Conservation (phyloP, 2,888 invertebrate genomes). For the Drosophila borealis region DNA sequence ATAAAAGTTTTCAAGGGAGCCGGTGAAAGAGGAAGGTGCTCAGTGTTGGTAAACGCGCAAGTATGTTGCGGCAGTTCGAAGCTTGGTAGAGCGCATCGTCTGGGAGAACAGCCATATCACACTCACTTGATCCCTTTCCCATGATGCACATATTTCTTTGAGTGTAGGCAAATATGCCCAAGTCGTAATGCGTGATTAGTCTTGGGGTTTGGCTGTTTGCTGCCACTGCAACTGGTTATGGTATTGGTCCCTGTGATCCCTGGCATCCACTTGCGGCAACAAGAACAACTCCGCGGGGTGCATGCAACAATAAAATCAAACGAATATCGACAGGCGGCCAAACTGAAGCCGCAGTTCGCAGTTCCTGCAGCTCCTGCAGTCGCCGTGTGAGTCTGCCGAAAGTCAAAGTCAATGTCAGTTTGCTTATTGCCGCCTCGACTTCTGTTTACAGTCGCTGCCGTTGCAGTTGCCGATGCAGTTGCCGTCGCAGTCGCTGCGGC, state of each 20-base stretch:
- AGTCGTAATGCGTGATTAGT: slow-evolving; percentile 32
- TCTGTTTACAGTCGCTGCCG: slow-evolving; percentile 26
- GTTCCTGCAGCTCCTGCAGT: not conserved
- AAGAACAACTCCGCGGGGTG: slow-evolving; percentile 42
- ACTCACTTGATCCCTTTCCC: too few relatives aligned
- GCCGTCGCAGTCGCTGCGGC: slow-evolving; percentile 41
- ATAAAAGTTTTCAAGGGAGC: too few relatives aligned
- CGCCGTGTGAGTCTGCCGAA: slow-evolving; percentile 4
- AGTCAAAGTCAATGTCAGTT: slow-evolving; percentile 37
- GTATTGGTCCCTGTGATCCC: slow-evolving; percentile 12
- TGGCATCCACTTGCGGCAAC: slow-evolving; percentile 5
- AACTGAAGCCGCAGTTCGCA: not conserved
- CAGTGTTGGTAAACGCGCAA: not conserved
- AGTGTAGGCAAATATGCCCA: slow-evolving; percentile 1
- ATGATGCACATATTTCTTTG: not conserved
- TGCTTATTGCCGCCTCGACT: slow-evolving; percentile 26
- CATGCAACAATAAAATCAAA: slow-evolving; percentile 33
- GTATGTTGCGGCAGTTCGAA: not conserved
- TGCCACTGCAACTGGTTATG: slow-evolving; percentile 10
- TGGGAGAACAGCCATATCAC: too few relatives aligned
- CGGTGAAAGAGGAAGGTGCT: too few relatives aligned
- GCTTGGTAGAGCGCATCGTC: too few relatives aligned
- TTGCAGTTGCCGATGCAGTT: slow-evolving; percentile 11
- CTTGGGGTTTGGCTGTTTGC: slow-evolving; percentile 27
- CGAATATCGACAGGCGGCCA: slow-evolving; percentile 32